Evolutionary conservation across 2,113 vertebrate genomes (phyloP), one percentile per base, ranked within the genome.

Genomic region (Siniperca knerii): DNA sequence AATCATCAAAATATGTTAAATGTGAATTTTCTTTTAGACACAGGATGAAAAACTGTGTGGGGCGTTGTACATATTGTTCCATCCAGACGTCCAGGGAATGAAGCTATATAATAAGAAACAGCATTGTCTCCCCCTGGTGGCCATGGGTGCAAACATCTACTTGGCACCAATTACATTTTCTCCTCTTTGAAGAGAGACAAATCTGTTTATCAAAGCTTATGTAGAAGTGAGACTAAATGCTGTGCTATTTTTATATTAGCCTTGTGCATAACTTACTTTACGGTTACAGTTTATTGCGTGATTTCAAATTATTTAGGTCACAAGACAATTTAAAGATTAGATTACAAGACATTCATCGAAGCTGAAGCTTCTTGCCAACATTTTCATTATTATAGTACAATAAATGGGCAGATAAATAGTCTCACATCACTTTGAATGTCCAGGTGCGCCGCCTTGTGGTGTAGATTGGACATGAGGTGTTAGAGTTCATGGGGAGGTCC

Each of bases 31-130:
- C 58, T 65, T 75, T 48, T 11, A 86, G 79, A 69, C 42, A 33
- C 52, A 79, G 71, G 92, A 89, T 91, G 83, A 77, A 90, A 92
- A 94, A 85, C 66, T 87, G 85, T 84, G 65, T 87, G 91, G 95
- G 96, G 95, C 96, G 95, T 95, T 95, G 94, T 93, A 93, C 94
- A 85, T 65, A 92, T 94, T 94, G 94, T 94, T 94, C 90, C 91
- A 93, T 93, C 85, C 88, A 88, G 90, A 90, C 84, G 72, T 92
- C 83, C 85, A 91, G 73, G 71, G 81, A 77, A 87, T 88, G 70
- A 77, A 8, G 79, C 35, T 78, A 92, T 87, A 83, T 87, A 68
- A 89, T 87, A 89, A 83, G 77, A 58, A 88, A 80, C 61, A 74
- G 62, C 48, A 77, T 79, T 74, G 74, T 65, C 87, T 88, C 95